phyloP scores from a whole-genome alignment of 2,797 vertebrate species.

The Sebastiscus albofasciatus region DNA sequence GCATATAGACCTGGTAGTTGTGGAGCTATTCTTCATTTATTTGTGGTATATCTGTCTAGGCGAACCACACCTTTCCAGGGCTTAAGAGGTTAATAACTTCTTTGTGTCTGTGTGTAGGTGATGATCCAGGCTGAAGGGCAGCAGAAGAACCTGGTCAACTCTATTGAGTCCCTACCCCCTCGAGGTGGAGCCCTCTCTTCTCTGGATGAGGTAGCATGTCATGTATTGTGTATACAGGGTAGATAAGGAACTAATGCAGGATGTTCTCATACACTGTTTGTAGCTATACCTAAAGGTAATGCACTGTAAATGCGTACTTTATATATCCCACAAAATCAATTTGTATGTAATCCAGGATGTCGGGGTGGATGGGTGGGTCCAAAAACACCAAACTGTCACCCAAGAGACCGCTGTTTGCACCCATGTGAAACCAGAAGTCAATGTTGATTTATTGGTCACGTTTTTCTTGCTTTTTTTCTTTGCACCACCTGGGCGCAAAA shows the following conservation, averaged over 20 bases:
- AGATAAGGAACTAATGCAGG: neutral
- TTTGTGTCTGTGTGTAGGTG: constrained; percentile 71
- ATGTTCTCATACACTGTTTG: neutral
- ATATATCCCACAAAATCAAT: too few relatives aligned
- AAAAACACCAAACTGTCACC: neutral
- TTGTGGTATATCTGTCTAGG: too few relatives aligned
- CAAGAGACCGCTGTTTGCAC: too few relatives aligned
- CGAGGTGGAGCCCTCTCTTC: constrained; percentile 87
- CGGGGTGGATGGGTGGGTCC: neutral
- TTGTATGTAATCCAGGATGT: neutral
- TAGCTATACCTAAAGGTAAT: neutral
- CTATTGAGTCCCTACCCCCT: constrained; percentile 88
- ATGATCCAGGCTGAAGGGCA: constrained; percentile 89
- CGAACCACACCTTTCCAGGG: too few relatives aligned
- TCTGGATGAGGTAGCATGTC: constrained; percentile 78
- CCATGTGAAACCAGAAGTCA: too few relatives aligned
- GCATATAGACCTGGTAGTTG: too few relatives aligned
- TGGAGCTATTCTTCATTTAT: too few relatives aligned
- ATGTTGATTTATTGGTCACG: too few relatives aligned
- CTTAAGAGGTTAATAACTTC: neutral
- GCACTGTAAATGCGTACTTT: neutral
- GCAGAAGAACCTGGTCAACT: constrained; percentile 89
- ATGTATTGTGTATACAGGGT: neutral
- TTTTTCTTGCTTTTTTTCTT: neutral
- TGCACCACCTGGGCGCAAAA: neutral